Evolutionary conservation across 2,888 invertebrate genomes (phyloP).

Genomic region (Merodon equestris): DNA sequence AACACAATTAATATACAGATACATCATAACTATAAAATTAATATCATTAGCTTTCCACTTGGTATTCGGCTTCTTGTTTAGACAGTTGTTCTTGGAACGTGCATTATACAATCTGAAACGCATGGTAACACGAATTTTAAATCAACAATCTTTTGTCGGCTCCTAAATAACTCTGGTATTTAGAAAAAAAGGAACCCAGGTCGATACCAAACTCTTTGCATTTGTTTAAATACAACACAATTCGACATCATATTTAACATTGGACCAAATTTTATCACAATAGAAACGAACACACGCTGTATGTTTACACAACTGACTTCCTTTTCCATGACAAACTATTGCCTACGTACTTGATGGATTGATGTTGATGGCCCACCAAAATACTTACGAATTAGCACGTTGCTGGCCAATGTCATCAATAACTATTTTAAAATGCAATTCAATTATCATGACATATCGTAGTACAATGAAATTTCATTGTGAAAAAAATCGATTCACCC

Average conservation of each 20-base stretch:
- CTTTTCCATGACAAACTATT: conserved; percentile 51
- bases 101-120: too few relatives aligned
- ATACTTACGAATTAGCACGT: conserved; percentile 26
- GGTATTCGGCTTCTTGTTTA: conserved; percentile 37
- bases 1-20: too few relatives aligned
- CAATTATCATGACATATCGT: conserved; percentile 35
- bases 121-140: conserved; percentile 10
- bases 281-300: conserved; percentile 50
- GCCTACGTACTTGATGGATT: conserved; percentile 30
- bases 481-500: conserved; percentile 27
- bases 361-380: conserved; percentile 39
- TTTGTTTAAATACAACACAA: conserved; percentile 37
- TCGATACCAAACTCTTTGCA: conserved; percentile 29
- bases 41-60: conserved; percentile 17
- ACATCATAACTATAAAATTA: too few relatives aligned
- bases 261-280: conserved; percentile 60
- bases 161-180: too few relatives aligned
- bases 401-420: conserved; percentile 52
- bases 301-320: conserved; percentile 62
- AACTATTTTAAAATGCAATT: conserved; percentile 47
- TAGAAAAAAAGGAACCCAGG: conserved; percentile 7
- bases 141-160: conserved; percentile 28
- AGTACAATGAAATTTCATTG: conserved; percentile 16
- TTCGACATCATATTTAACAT: conserved; percentile 46
- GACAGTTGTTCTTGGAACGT: conserved; percentile 55